phyloP scores from a whole-genome alignment of 2,888 invertebrate genomes.

The Hypsopygia costalis region DNA sequence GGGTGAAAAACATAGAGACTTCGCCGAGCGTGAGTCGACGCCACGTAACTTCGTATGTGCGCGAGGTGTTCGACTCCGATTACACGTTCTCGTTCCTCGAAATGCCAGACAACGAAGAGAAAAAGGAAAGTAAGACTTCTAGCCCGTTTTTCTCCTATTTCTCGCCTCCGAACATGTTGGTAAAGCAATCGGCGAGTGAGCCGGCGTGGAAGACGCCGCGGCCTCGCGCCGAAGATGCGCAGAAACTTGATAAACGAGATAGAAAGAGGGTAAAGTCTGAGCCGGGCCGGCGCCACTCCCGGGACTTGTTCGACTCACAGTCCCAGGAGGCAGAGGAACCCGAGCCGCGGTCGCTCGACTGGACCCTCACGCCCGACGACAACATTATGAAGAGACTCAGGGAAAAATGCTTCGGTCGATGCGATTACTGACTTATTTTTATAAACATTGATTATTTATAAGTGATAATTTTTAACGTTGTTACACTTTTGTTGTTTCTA shows the following conservation, averaged over 20 bases:
- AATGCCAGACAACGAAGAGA: constrained; percentile 42
- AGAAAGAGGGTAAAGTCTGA: constrained; percentile 16
- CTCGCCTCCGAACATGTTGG: constrained; percentile 42
- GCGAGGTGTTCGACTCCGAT: constrained; percentile 57
- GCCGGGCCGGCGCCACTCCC: constrained; percentile 39
- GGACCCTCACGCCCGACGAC: constrained; percentile 59
- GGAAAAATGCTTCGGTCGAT: constrained; percentile 58
- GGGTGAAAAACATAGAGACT: constrained; percentile 28
- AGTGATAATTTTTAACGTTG: constrained; percentile 19
- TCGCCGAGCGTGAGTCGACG: constrained; percentile 32
- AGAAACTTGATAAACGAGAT: constrained; percentile 26
- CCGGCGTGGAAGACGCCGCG: constrained; percentile 51
- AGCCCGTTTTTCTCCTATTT: constrained; percentile 67
- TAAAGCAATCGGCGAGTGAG: constrained; percentile 34
- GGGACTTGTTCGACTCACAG: constrained; percentile 65
- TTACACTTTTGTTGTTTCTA: constrained; percentile 27
- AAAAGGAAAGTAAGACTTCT: constrained; percentile 42
- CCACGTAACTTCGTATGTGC: constrained; percentile 50
- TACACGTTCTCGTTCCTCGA: constrained; percentile 64
- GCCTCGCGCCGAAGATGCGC: constrained; percentile 21
- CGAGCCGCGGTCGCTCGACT: constrained; percentile 40
- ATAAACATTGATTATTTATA: constrained; percentile 12
- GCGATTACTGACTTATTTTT: constrained; percentile 42
- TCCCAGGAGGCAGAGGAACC: constrained; percentile 52
- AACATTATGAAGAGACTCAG: constrained; percentile 54